Base-by-base conservation (phyloP, 2,888 invertebrate genomes). In the Muschampia plurimacula region DNA sequence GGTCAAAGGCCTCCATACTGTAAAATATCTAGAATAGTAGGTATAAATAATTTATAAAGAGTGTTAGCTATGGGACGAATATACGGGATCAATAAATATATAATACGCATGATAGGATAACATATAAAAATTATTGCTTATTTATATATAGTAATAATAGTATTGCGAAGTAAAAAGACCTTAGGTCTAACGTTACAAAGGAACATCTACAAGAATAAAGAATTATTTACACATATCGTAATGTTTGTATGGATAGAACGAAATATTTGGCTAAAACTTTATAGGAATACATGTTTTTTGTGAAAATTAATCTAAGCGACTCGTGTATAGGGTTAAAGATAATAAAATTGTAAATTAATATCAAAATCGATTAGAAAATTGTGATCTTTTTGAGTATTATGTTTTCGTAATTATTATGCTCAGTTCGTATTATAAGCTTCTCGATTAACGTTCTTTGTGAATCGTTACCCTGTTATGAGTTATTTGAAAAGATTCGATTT, bases 241-340 rank as follows among this genome's bases (percentile, higher is more conserved):
- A 78, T 15, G 32, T 59, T 32, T 1, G 78, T 89, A 89, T 80
- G 86, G 86, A 84, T 89, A 87, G 84, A 92, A 93, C 84, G 82
- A 90, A 92, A 92, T 91, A 92, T 93, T 94, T 94, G 93, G 93
- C 92, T 94, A 93, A 91, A 90, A 89, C 86, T 89, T 89, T 87
- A 88, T 92, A 91, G 89, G 91, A 90, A 88, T 91, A 92, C 85
- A 87, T 85, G 82, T 81, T 83, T 82, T 77, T 80, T 82, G 86
- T 86, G 87, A 86, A 86, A 75, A 87, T 86, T 84, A 83, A 77
- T 83, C 83, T 88, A 86, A 79, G 84, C 85, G 84, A 85, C 81
- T 80, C 78, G 78, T 84, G 83, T 81, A 85, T 83, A 82, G 82
- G 83, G 80, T 83, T 79, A 82, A 81, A 82, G 81, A 78, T 77